Base-by-base conservation (phyloP, 2,888 invertebrate species). In the Nephrotoma flavescens region DNA sequence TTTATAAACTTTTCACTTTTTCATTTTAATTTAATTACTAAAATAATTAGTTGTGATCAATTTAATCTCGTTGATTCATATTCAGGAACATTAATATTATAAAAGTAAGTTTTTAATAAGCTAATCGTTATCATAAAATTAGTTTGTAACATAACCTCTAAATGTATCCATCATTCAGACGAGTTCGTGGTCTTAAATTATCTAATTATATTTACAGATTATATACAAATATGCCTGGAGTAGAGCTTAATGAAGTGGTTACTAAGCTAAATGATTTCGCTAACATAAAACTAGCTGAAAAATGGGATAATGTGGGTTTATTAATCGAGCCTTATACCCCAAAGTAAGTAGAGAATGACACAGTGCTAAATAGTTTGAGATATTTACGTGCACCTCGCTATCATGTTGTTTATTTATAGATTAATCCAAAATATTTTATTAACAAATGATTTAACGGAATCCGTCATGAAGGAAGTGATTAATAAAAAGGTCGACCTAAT, bases 251-350 rank as follows among this genome's bases (percentile, higher is more conserved):
- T 15, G 86, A 86, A 57, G 93, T 96, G 3, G 89, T 96, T 57
- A 89, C 92, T 11, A 92, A 92, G 86, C 91, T 97, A 87, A 94
- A 96, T 89, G 91, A 92, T 7, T 95, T 95, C 91, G 97, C 97
- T 0, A 94, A 96, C 7, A 91, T 93, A 45, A 91, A 92, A 1
- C 91, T 96, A 12, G 97, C 98, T 3, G 97, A 96, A 89, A 93
- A 93, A 86, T 99, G 98, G 98, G 99, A 99, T 90, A 99, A 99
- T 92, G 98, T 98, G 86, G 99, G 99, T 0, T 92, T 99, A 1
- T 92, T 99, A 42, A 94, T 98, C 11, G 97, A 98, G 90, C 98
- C 98, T 0, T 92, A 92, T 42, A 92, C 93, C 42, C 91, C 93
- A 84, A 93, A 92, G 93, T 93, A 88, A 87, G 86, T 85, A 31